Conservation (phyloP, 2,113 vertebrate species). For the Leiothrix lutea region DNA sequence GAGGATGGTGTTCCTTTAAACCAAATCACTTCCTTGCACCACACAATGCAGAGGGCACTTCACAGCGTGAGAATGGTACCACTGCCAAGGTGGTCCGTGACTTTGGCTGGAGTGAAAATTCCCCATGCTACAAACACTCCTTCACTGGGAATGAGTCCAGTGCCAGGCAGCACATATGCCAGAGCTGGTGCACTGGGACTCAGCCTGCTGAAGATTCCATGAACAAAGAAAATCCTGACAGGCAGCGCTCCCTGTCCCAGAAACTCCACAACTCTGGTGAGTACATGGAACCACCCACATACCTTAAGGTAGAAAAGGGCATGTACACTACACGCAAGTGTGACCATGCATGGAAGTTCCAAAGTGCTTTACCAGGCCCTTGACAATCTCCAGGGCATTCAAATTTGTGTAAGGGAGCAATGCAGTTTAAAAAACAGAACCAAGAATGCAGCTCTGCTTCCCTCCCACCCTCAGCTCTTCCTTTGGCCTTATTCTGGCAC, state of each 20-base stretch:
- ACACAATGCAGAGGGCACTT: conserved; percentile 39
- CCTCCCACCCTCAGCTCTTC: background rate
- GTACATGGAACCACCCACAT: background rate
- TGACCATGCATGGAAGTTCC: fast-evolving
- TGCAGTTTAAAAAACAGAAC: background rate
- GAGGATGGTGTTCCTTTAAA: conserved; percentile 14
- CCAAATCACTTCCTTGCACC: conserved; percentile 13
- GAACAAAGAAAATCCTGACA: background rate
- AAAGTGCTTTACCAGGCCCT: background rate
- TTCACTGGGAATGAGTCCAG: background rate
- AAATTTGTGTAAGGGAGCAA: background rate
- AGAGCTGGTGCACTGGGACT: background rate
- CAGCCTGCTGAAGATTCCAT: background rate
- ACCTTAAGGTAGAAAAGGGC: background rate
- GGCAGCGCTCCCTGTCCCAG: background rate
- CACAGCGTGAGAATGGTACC: conserved; percentile 46
- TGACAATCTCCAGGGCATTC: background rate
- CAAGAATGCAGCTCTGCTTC: background rate
- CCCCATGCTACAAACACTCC: background rate
- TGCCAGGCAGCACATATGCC: background rate
- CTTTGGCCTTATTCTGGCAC: background rate
- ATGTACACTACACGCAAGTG: background rate
- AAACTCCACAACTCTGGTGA: background rate
- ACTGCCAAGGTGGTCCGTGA: conserved; percentile 10
- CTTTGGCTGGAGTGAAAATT: background rate